phyloP scores from a whole-genome alignment of 2,888 invertebrate species.

The Ectobius pallidus region DNA sequence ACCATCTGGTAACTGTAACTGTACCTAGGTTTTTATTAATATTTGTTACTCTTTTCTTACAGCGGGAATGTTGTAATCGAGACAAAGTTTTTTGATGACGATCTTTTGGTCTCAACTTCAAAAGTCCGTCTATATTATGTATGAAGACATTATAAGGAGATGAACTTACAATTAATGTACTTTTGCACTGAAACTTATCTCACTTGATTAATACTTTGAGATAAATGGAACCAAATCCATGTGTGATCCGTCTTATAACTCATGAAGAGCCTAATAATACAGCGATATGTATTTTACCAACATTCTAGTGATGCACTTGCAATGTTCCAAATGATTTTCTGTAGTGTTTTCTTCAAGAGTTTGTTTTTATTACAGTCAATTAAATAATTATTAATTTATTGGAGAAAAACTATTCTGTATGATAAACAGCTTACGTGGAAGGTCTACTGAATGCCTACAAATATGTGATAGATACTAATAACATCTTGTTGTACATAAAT shows the following conservation, averaged over 20 bases:
- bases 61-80: conserved; percentile 96
- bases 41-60: too few species aligned
- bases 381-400: too few species aligned
- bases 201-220: neutral
- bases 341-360: neutral
- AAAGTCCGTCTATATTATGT: conserved; percentile 94
- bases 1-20: too few species aligned
- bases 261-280: conserved; percentile 12
- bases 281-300: conserved; percentile 16
- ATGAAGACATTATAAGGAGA: conserved; percentile 57
- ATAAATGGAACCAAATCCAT: neutral
- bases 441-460: too few species aligned
- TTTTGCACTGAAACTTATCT: neutral
- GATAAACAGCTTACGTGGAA: too few species aligned
- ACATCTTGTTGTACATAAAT: too few species aligned
- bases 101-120: conserved; percentile 92
- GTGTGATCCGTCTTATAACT: neutral
- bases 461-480: too few species aligned
- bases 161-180: neutral
- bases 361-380: too few species aligned
- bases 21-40: too few species aligned
- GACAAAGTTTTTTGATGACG: conserved; percentile 95
- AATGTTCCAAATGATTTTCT: neutral
- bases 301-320: conserved; percentile 6
- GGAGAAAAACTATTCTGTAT: too few species aligned